Percentiles rank a stretch among this genome's conserved stretches.
Conservation (phyloP, 30 jellyfish, hydroid and myxozoan genomes). For the Aurelia aurita region DNA sequence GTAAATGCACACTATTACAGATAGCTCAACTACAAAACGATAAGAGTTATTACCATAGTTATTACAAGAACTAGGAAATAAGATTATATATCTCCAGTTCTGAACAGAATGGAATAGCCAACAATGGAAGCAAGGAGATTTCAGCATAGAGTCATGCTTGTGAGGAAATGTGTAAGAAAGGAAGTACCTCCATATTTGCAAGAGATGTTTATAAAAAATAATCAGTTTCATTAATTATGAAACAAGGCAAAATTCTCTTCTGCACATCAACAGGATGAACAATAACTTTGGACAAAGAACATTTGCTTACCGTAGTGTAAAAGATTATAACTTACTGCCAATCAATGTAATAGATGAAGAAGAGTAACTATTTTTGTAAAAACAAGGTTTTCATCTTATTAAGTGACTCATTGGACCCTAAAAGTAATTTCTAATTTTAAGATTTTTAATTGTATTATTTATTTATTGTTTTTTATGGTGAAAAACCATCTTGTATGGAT, state of each 20-base stretch:
- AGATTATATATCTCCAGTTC: conserved; percentile 58
- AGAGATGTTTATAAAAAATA: conserved; percentile 30
- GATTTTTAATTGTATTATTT: no score
- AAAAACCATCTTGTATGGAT: no score
- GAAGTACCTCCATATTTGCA: conserved; percentile 45
- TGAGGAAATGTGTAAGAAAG: conserved; percentile 51
- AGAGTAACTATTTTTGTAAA: no score
- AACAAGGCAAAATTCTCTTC: conserved; percentile 40
- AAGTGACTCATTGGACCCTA: no score
- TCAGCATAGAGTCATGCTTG: conserved; percentile 56
- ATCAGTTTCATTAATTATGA: conserved; percentile 41
- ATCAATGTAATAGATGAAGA: conserved; percentile 41
- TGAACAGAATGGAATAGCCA: conserved; percentile 62
- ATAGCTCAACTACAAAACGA: no score
- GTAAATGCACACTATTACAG: no score
- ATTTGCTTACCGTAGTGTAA: conserved; percentile 40
- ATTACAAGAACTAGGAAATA: conserved; percentile 49
- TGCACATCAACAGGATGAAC: conserved; percentile 46
- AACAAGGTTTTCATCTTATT: no score
- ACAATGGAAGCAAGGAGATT: conserved; percentile 54
- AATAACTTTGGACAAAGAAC: conserved; percentile 40
- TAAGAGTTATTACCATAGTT: no score
- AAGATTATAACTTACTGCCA: conserved; percentile 46
- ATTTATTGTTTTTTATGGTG: no score
- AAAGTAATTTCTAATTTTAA: no score